These are phyloP conservation scores for Sphaerophoria taeniata DNA, from an alignment of 2,888 invertebrate species.

Conservation along the genomic window DNA sequence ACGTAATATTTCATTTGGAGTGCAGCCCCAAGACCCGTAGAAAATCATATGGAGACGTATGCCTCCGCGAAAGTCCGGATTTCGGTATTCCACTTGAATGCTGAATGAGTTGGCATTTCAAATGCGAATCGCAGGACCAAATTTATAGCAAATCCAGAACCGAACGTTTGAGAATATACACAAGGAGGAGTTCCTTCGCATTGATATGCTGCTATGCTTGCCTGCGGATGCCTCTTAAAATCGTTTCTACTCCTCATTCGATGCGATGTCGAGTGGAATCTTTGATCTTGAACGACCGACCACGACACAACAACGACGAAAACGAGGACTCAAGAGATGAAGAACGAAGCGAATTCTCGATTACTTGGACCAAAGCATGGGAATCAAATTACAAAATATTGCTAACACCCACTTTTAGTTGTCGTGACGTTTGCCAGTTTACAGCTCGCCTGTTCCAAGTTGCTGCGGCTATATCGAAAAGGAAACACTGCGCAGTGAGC, in stretches of 20 bases:
- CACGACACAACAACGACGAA: constrained; percentile 6
- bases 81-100: constrained; percentile 54
- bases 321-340: not conserved
- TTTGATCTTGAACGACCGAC: constrained; percentile 61
- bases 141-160: constrained; percentile 29
- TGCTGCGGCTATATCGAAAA: constrained; percentile 34
- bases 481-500: not conserved
- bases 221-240: constrained; percentile 30
- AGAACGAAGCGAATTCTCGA: constrained; percentile 30
- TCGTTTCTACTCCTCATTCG: constrained; percentile 13
- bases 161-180: constrained; percentile 7
- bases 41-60: constrained; percentile 47
- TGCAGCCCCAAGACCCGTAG: constrained; percentile 35
- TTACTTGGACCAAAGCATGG: constrained; percentile 50
- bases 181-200: constrained; percentile 23
- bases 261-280: constrained; percentile 54
- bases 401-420: constrained; percentile 70
- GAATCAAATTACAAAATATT: constrained; percentile 72
- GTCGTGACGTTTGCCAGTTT: constrained; percentile 46
- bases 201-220: constrained; percentile 24
- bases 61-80: constrained; percentile 14
- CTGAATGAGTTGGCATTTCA: constrained; percentile 36
- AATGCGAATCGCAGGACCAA: constrained; percentile 43
- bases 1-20: constrained; percentile 65
- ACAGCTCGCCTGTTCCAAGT: constrained; percentile 29